phyloP scores from a whole-genome alignment of 2,797 vertebrate species.

The Lagorchestes hirsutus region DNA sequence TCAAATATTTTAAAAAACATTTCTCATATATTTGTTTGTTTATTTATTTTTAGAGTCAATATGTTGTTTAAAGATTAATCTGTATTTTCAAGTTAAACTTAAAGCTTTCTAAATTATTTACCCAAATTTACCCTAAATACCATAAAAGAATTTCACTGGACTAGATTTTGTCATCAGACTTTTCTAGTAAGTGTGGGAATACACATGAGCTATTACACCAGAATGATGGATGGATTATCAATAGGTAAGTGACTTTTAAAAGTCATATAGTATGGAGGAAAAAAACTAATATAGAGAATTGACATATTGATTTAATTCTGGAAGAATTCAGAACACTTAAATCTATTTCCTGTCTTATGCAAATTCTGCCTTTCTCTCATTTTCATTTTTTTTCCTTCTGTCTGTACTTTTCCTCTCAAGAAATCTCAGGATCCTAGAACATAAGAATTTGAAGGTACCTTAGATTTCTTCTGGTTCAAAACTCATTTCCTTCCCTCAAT shows the following conservation, averaged over 20 bases:
- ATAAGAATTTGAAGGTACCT: background rate
- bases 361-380: background rate
- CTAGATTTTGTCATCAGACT: background rate
- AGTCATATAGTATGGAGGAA: background rate
- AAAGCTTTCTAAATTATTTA: background rate
- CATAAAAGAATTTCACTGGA: background rate
- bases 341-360: background rate
- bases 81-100: background rate
- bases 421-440: background rate
- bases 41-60: background rate
- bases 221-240: constrained; percentile 30
- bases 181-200: constrained; percentile 12
- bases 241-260: constrained; percentile 5
- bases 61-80: background rate
- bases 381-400: background rate
- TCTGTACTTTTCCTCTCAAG: background rate
- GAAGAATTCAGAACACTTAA: constrained; percentile 31
- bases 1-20: background rate
- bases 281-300: constrained; percentile 26
- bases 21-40: background rate
- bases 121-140: background rate
- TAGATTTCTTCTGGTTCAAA: background rate
- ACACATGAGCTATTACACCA: background rate
- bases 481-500: background rate
- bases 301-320: constrained; percentile 25